Base-by-base conservation (phyloP, 1,140 invertebrate species). In the Drosophila rhopaloa region DNA sequence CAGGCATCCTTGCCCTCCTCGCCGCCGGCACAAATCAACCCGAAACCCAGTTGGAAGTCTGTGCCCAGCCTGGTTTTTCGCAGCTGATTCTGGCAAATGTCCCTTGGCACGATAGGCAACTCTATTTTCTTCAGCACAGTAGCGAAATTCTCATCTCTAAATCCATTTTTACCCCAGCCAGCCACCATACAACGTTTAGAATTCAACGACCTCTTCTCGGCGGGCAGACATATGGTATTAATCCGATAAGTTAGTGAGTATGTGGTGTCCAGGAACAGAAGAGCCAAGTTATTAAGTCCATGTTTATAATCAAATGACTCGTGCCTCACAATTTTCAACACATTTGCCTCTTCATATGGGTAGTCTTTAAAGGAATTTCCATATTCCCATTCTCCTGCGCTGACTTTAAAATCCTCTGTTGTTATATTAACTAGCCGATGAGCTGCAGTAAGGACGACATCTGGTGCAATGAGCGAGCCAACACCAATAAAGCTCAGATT, bases 1-100 rank as follows among this genome's bases (percentile, higher is more conserved):
- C 95, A 95, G 0, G 95, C 94, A 57, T 96, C 96, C 67, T 95
- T 95, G 14, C 95, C 95, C 66, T 94, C 93, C 79, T 96, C 95
- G 1, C 96, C 96, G 6, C 94, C 94, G 10, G 94, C 94, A 68
- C 94, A 94, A 5, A 93, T 67, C 61, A 94, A 93, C n/a, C 92
- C 92, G 0, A 68, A 27, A 75, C 94, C 80, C n/a, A 95, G 82
- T 5, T 75, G 80, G 75, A 93, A 95, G 19, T 74, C 75, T 0
- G 19, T 43, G 14, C 93, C 93, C 24, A 94, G 79, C 19, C 93
- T 60, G 1, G 93, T 93, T 6, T 65, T 70, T 13, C 92, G 81
- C 16, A 95, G 84, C 24, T 79, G 55, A 0, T 35, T 24, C 57
- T 93, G 51, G 16, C 35, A 54, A 5, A 5, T 24, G n/a, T 37